These are phyloP conservation scores for Argyrosomus regius DNA, from an alignment of 2,797 vertebrate genomes.

Conservation along the genomic window DNA sequence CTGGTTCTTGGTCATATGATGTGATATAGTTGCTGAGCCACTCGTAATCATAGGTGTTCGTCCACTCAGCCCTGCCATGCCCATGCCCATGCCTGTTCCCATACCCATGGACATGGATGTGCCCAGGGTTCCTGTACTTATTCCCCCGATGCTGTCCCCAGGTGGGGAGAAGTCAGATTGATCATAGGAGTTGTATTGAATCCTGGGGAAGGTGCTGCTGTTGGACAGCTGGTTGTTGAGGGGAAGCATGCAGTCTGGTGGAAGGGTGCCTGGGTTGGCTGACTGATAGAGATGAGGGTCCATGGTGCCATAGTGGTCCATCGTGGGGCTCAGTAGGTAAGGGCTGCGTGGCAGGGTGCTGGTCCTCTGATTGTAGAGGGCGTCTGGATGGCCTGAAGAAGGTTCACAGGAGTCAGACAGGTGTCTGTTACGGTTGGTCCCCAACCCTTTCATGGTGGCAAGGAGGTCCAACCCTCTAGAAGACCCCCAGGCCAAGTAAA, in stretches of 20 bases:
- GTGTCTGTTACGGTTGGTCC: constrained; percentile 94
- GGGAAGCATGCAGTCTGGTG: constrained; percentile 92
- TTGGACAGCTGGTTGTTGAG: constrained; percentile 97
- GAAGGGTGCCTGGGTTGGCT: constrained; percentile 86
- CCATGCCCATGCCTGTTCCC: constrained; percentile 77
- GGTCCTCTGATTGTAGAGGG: constrained; percentile 86
- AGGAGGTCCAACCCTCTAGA: constrained; percentile 83
- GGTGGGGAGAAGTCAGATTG: constrained; percentile 87
- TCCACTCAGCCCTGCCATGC: constrained; percentile 75
- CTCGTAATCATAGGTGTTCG: constrained; percentile 86
- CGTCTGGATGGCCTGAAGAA: constrained; percentile 88
- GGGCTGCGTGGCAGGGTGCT: constrained; percentile 91
- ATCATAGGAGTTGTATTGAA: constrained; percentile 98
- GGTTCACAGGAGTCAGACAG: constrained; percentile 95
- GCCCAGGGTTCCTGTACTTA: constrained; percentile 86
- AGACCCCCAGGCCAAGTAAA: constrained; percentile 80
- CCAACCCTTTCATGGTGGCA: constrained; percentile 95
- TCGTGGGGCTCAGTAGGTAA: constrained; percentile 91
- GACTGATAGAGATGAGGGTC: constrained; percentile 89
- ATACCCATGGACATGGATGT: constrained; percentile 86
- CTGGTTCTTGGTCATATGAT: constrained; percentile 89
- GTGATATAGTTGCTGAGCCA: constrained; percentile 88
- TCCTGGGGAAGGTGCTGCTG: constrained; percentile 97
- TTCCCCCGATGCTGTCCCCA: constrained; percentile 94
- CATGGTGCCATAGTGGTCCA: constrained; percentile 92